These are phyloP conservation scores for Perca schrenkii DNA, from an alignment of 2,113 vertebrate genomes.

Conservation along the genomic window DNA sequence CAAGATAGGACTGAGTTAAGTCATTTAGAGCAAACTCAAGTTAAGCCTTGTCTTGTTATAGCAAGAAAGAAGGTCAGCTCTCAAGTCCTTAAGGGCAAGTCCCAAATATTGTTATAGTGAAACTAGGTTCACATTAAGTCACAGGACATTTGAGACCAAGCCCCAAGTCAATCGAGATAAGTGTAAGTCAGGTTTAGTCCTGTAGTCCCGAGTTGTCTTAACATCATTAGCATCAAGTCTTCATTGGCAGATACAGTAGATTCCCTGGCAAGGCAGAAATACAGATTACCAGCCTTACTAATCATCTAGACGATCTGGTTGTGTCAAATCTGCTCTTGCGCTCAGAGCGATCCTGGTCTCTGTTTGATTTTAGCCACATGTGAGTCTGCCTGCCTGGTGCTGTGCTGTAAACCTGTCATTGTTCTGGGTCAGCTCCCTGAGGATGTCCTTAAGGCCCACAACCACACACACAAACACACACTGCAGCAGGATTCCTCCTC, in stretches of 20 bases:
- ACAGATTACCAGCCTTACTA: conserved; percentile 44
- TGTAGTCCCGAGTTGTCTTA: background rate
- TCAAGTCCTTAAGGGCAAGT: background rate
- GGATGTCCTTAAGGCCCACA: conserved; percentile 60
- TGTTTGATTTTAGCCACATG: conserved; percentile 61
- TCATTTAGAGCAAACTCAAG: background rate
- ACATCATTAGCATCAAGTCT: background rate
- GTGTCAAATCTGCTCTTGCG: conserved; percentile 44
- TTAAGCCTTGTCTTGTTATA: background rate
- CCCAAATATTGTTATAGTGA: background rate
- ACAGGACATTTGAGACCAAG: background rate
- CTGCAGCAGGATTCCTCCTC: conserved; percentile 41
- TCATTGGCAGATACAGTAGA: conserved; percentile 24
- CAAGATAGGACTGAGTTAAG: background rate
- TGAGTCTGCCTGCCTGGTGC: conserved; percentile 32
- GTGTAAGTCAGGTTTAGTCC: background rate
- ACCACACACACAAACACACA: conserved; percentile 36
- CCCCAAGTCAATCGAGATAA: too few species aligned
- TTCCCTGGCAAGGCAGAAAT: conserved; percentile 17
- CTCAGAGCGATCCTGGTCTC: conserved; percentile 37
- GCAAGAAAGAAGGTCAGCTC: background rate
- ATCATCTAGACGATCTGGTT: conserved; percentile 28
- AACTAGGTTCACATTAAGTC: background rate
- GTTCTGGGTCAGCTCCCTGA: conserved; percentile 73
- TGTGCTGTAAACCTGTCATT: conserved; percentile 76